Evolutionary conservation across 2,113 vertebrate genomes (phyloP).

Genomic region (Neolamprologus tretocephalus): DNA sequence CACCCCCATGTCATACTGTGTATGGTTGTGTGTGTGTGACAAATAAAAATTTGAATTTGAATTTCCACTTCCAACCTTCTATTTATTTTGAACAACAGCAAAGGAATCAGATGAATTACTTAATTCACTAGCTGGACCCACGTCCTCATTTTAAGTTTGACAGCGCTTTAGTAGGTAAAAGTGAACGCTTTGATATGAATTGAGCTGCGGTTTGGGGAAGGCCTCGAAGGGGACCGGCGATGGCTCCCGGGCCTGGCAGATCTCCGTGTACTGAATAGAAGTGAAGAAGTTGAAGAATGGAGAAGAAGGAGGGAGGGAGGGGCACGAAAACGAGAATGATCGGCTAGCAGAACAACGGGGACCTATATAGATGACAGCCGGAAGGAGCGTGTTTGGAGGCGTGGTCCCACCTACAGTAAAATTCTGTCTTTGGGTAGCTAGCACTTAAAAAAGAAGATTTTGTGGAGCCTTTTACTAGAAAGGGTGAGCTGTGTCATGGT

Average conservation of each 20-base stretch:
- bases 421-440: not conserved
- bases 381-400: not conserved
- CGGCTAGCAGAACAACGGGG: rapidly evolving
- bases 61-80: not conserved
- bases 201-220: not conserved
- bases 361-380: not conserved
- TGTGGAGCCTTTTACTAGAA: not conserved
- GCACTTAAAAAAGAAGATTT: not conserved
- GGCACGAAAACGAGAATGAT: rapidly evolving
- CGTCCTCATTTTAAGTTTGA: not conserved
- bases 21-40: too few relatives aligned
- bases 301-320: not conserved
- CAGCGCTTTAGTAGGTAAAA: rapidly evolving
- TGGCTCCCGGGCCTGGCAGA: not conserved
- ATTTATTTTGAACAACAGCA: not conserved
- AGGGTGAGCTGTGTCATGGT: not conserved
- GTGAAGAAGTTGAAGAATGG: not conserved
- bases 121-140: not conserved
- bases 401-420: not conserved
- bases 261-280: not conserved
- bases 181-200: not conserved
- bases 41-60: too few relatives aligned
- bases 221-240: not conserved
- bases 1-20: too few relatives aligned
- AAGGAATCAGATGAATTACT: not conserved